Evolutionary conservation across 1,140 invertebrate genomes (phyloP).

Genomic region (Apis mellifera): DNA sequence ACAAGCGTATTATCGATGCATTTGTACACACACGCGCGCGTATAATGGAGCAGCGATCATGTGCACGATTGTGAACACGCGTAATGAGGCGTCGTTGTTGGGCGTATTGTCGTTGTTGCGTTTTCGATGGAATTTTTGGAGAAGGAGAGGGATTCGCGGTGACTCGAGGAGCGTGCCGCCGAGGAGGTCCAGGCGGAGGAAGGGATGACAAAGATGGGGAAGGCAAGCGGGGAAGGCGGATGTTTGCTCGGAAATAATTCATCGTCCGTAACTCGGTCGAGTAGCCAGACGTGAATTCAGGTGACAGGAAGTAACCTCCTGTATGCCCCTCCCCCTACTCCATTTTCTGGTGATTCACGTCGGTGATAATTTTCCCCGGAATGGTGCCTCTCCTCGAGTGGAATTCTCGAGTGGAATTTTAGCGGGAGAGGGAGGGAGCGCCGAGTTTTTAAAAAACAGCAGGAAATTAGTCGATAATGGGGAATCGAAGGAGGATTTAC

Average conservation of each 20-base stretch:
- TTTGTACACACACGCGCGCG: too few relatives aligned
- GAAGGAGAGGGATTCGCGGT: neutral
- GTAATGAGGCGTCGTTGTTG: neutral
- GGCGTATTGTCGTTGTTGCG: too few relatives aligned
- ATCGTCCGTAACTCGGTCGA: slow-evolving; percentile 27
- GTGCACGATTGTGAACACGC: neutral
- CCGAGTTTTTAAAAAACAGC: too few relatives aligned
- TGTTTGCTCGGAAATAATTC: slow-evolving; percentile 52
- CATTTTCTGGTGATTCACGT: neutral
- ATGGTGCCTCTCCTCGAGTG: too few relatives aligned
- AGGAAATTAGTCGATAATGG: too few relatives aligned
- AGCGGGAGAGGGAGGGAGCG: too few relatives aligned
- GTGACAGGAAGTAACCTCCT: slow-evolving; percentile 22
- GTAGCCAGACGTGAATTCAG: slow-evolving; percentile 23
- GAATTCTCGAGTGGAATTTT: too few relatives aligned
- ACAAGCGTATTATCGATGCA: too few relatives aligned
- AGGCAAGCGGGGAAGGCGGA: neutral
- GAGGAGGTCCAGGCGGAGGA: neutral
- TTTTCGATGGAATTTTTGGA: slow-evolving; percentile 30
- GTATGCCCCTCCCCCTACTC: neutral
- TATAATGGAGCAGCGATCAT: too few relatives aligned
- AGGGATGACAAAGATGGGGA: slow-evolving; percentile 29
- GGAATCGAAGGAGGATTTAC: too few relatives aligned
- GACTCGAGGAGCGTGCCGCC: slow-evolving; percentile 2
- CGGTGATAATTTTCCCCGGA: too few relatives aligned